Evolutionary conservation across 2,797 vertebrate genomes (phyloP).

Genomic region (Gallinago nigripennis): DNA sequence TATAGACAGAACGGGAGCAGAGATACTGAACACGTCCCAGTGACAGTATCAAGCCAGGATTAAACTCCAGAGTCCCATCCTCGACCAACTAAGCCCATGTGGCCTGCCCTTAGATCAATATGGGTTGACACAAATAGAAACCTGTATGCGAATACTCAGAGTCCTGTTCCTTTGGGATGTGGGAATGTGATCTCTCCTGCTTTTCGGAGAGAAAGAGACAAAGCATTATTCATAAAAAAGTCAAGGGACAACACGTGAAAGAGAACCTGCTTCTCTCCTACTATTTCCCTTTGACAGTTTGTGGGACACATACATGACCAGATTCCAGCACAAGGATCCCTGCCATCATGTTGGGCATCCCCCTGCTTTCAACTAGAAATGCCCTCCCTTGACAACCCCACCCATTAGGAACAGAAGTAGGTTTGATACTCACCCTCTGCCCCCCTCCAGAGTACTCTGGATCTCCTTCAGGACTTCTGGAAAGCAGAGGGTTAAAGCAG

Average conservation of each 20-base stretch:
- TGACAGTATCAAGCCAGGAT: constrained; percentile 64
- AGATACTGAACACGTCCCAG: constrained; percentile 58
- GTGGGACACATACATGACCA: neutral
- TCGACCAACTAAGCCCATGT: constrained; percentile 52
- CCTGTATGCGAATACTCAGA: constrained; percentile 74
- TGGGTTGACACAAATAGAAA: constrained; percentile 65
- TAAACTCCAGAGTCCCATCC: constrained; percentile 66
- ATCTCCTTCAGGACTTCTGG: constrained; percentile 95
- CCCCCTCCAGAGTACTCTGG: constrained; percentile 92
- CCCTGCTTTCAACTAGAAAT: neutral
- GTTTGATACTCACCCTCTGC: constrained; percentile 85
- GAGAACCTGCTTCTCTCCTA: constrained; percentile 42
- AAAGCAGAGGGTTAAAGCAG: constrained; percentile 40
- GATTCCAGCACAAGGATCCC: neutral
- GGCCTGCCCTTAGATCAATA: constrained; percentile 53
- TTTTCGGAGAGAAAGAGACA: constrained; percentile 72
- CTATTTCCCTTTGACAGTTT: neutral
- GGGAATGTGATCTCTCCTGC: constrained; percentile 71
- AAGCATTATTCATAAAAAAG: constrained; percentile 57
- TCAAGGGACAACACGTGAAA: neutral
- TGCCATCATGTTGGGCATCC: neutral
- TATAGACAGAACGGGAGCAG: constrained; percentile 68
- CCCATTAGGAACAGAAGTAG: neutral
- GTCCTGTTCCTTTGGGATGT: constrained; percentile 67
- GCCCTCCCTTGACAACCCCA: neutral